Base-by-base conservation (phyloP, 2,113 vertebrate genomes). In the Litocranius walleri region DNA sequence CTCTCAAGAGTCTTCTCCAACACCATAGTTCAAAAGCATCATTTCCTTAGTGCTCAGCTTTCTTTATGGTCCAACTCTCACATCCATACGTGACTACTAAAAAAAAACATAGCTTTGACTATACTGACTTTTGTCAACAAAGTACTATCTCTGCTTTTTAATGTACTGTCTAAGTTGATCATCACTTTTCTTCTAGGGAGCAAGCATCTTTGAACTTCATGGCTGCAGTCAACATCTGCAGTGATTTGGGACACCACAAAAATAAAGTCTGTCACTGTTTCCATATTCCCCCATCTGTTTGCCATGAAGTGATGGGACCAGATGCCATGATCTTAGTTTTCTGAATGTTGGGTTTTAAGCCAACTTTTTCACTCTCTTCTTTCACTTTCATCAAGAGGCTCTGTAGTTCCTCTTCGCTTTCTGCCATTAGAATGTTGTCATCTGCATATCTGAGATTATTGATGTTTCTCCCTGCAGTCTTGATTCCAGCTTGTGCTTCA, bases 241-340 rank as follows among this genome's bases (percentile, higher is more conserved):
- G 67, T 71, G 67, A 71, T 23, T 40, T 23, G 21, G 5, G n/a
- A 40, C 3, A 40, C n/a, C n/a, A 23, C 67, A 40, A 1, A 71
- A 71, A 71, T 71, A 40, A 71, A 71, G 67, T 71, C 5, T 40
- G n/a, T 36, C n/a, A 71, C 67, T 40, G n/a, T 71, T 71, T 71
- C 67, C 67, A 71, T 71, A 19, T 71, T 13, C 11, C 67, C 67
- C n/a, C 67, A 23, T 40, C 67, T 71, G 6, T 71, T 12, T 71
- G 67, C n/a, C 67, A 40, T 40, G n/a, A 71, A 6, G 10, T 23
- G n/a, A 40, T 13, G 36, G n/a, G 3, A 71, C 67, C 1, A 0
- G 1, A 71, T 40, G n/a, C 67, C 67, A 40, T 71, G n/a, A 71
- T 40, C n/a, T 40, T 71, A 23, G n/a, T 71, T 71, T 40, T 40